Conservation (phyloP, 2,113 vertebrate species). For the Nesoenas mayeri region DNA sequence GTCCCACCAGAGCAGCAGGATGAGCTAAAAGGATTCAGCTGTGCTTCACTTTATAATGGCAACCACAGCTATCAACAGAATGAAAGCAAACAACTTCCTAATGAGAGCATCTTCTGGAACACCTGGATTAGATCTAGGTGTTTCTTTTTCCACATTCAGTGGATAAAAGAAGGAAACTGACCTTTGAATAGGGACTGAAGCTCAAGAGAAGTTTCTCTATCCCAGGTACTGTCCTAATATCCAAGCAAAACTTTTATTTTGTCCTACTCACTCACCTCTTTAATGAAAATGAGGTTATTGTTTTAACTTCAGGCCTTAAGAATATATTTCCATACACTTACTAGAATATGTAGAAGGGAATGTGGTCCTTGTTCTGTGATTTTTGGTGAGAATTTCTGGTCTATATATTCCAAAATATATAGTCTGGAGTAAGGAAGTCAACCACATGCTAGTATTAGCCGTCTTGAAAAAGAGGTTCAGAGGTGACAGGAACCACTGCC, state of each 20-base stretch:
- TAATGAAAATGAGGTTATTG: neutral
- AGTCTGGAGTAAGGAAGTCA: neutral
- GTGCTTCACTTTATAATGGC: neutral
- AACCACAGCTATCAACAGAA: neutral
- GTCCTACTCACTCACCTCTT: neutral
- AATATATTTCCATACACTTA: neutral
- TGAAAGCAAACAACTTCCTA: neutral
- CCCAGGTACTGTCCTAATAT: neutral
- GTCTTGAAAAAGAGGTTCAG: neutral
- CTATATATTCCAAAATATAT: neutral
- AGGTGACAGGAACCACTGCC: neutral
- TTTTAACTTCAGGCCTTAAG: neutral
- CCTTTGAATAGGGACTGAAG: neutral
- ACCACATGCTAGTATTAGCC: accelerated
- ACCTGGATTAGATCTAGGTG: neutral
- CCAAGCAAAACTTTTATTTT: neutral
- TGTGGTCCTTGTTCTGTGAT: neutral
- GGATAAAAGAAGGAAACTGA: neutral
- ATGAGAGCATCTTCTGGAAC: neutral
- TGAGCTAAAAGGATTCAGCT: neutral
- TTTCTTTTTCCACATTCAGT: neutral
- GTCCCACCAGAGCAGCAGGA: neutral
- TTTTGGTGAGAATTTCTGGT: neutral
- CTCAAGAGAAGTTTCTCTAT: neutral
- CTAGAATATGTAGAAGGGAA: neutral